phyloP scores from a whole-genome alignment of 1,140 invertebrate genomes.

The Danaus plexippus region DNA sequence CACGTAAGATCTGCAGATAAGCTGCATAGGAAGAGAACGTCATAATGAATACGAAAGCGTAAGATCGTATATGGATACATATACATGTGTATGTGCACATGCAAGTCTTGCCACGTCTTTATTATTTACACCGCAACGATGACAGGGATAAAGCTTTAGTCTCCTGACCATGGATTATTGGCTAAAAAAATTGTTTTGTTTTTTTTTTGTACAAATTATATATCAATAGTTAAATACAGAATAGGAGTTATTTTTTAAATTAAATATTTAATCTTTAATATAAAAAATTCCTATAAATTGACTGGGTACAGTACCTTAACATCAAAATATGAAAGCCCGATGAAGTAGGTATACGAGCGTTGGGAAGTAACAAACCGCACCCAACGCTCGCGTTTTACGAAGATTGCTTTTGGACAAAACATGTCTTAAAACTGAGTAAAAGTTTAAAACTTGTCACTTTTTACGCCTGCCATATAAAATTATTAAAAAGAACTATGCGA shows the following conservation, averaged over 20 bases:
- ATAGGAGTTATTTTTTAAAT: too few relatives aligned
- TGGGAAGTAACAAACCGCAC: conserved; percentile 16
- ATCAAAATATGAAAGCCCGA: conserved; percentile 31
- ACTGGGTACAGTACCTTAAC: conserved; percentile 14
- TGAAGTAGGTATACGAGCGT: conserved; percentile 26
- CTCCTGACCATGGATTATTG: conserved; percentile 1
- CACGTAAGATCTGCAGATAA: conserved; percentile 19
- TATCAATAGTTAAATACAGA: too few relatives aligned
- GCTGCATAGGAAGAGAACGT: conserved; percentile 16
- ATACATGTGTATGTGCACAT: conserved; percentile 21
- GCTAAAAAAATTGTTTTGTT: neutral
- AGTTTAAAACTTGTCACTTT: conserved; percentile 14
- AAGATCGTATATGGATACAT: conserved; percentile 11
- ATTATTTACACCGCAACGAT: conserved; percentile 26
- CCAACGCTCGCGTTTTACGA: conserved; percentile 19
- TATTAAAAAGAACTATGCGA: too few relatives aligned
- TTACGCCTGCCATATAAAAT: conserved; percentile 8
- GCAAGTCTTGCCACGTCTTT: conserved; percentile 20
- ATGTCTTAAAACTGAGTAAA: conserved; percentile 15
- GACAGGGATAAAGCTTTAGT: conserved; percentile 16
- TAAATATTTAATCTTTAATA: too few relatives aligned
- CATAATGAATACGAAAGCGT: conserved; percentile 24
- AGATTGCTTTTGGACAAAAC: conserved; percentile 28
- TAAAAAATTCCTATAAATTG: too few relatives aligned
- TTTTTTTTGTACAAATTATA: conserved; percentile 1